These are phyloP conservation scores for Acrobasis repandana DNA, from an alignment of 2,888 invertebrate species.

Conservation along the genomic window DNA sequence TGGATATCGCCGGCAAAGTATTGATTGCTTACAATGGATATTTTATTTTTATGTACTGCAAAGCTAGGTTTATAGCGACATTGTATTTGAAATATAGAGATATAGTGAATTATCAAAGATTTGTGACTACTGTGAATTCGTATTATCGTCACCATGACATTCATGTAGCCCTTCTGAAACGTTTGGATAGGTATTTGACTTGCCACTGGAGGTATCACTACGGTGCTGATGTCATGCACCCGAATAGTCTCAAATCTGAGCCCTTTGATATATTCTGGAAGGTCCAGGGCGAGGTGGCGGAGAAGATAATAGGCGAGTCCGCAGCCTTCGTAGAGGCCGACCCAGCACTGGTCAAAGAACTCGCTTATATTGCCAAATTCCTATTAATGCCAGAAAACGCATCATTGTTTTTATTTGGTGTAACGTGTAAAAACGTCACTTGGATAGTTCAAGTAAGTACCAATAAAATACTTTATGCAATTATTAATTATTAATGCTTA, in stretches of 20 bases:
- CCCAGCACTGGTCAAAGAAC: slow-evolving; percentile 50
- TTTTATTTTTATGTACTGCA: slow-evolving; percentile 43
- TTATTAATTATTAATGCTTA: no score
- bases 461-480: no score
- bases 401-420: slow-evolving; percentile 52
- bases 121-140: slow-evolving; percentile 52
- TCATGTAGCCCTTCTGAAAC: slow-evolving; percentile 51
- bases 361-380: slow-evolving; percentile 54
- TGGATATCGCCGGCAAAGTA: no score
- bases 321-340: slow-evolving; percentile 52
- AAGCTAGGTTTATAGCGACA: slow-evolving; percentile 46
- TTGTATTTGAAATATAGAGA: slow-evolving; percentile 52
- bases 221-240: slow-evolving; percentile 57
- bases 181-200: slow-evolving; percentile 55
- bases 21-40: slow-evolving; percentile 36
- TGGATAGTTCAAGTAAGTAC: slow-evolving; percentile 61
- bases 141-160: slow-evolving; percentile 54
- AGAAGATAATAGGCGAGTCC: slow-evolving; percentile 53
- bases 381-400: slow-evolving; percentile 53
- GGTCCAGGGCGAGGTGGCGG: slow-evolving; percentile 62
- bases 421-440: slow-evolving; percentile 48
- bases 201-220: slow-evolving; percentile 68
- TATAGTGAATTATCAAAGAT: slow-evolving; percentile 51
- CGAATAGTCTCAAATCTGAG: slow-evolving; percentile 52
- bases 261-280: slow-evolving; percentile 66